phyloP scores from a whole-genome alignment of 2,113 vertebrate species.

The Pleuronectes platessa region DNA sequence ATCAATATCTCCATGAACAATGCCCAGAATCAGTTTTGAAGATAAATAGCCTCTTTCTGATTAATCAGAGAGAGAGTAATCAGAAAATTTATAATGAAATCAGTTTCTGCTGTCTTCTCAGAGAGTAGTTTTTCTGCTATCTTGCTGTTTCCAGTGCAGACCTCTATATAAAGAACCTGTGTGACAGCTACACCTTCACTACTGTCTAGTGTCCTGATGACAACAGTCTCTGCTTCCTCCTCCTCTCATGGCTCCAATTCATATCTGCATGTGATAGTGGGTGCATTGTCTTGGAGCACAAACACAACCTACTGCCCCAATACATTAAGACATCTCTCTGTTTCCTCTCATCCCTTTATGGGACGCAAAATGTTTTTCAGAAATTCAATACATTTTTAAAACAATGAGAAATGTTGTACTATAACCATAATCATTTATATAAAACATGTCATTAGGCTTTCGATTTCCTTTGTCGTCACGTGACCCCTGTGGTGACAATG shows the following conservation, averaged over 20 bases:
- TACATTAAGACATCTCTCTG: too few relatives aligned
- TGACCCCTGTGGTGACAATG: not conserved
- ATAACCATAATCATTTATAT: not conserved
- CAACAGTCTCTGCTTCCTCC: too few relatives aligned
- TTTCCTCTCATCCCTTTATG: too few relatives aligned
- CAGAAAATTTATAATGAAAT: not conserved
- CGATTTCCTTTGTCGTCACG: not conserved
- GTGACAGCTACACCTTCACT: conserved; percentile 26
- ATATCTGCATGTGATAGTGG: conserved; percentile 15
- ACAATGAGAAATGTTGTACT: not conserved
- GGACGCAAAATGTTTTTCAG: too few relatives aligned
- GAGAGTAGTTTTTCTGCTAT: not conserved
- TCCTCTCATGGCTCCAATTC: too few relatives aligned
- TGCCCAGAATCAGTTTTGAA: not conserved
- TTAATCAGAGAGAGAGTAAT: not conserved
- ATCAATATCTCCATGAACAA: not conserved
- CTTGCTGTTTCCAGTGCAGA: conserved; percentile 20
- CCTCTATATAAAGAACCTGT: conserved; percentile 7
- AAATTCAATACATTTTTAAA: not conserved
- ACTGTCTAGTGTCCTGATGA: too few relatives aligned
- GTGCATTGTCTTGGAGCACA: conserved; percentile 20
- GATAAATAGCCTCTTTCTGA: not conserved
- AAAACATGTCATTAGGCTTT: not conserved
- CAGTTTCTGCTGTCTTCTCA: not conserved
- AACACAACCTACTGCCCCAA: not conserved